Base-by-base conservation (phyloP, 2,797 vertebrate genomes). In the Tokudaia muenninki region DNA sequence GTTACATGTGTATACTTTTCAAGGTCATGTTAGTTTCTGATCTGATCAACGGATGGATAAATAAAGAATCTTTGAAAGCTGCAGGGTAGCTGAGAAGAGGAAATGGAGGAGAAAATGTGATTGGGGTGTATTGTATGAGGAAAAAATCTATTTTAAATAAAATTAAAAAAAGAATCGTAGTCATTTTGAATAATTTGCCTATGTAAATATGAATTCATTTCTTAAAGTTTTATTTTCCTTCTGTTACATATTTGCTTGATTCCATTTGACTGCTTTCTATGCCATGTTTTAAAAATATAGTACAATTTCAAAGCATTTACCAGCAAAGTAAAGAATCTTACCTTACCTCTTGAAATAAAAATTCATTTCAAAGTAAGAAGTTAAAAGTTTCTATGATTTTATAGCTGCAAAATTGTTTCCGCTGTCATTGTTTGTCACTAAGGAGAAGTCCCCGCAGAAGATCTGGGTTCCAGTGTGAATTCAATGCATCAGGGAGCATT, bases 331-430 rank as follows among this genome's bases (percentile, higher is more conserved):
- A n/a, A 84, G 10, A 88, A 34, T 87, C 89, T 96, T 94, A 94
- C 87, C 89, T 96, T 94, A 94, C 87, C 90, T 94, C 10, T 50
- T 61, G 19, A 93, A 86, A 78, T 80, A 55, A 72, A 6, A 93
- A 79, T 77, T 41, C 59, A 61, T 34, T 89, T 91, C 74, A 86
- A 2, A 26, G 4, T 81, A 77, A 26, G 13, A 77, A n/a, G 44
- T 47, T 34, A 1, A 52, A 19, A 50, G 16, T 59, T n/a, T 19
- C 31, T 34, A 67, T 31, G 34, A 4, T 79, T 91, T 50, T 63
- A 83, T 78, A 57, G 13, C 21, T 59, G 21, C 7, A 34, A 24
- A n/a, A 24, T 0, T 82, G 1, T 88, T n/a, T 80, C 29, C 47
- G 21, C 22, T 55, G 55, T 91, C 41, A 52, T n/a, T 86, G 44